These are phyloP conservation scores for Kryphioiulus occultus DNA, from an alignment of 2,888 invertebrate species.

Conservation along the genomic window DNA sequence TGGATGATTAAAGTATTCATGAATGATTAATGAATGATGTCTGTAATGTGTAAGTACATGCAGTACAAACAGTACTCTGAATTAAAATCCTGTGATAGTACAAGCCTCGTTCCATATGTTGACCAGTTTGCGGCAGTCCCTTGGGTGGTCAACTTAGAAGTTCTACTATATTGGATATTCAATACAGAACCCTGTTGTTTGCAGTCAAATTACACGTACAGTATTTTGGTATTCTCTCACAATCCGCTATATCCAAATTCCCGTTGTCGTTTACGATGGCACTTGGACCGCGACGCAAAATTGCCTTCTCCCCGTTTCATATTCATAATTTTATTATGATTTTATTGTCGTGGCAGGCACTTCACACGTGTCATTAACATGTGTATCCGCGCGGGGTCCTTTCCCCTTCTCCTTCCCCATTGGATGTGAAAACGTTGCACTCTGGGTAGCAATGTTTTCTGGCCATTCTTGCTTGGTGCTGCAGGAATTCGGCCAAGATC, in stretches of 20 bases:
- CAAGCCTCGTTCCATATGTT: too few species aligned
- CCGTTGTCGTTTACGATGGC: background rate
- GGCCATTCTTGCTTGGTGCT: background rate
- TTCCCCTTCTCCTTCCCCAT: background rate
- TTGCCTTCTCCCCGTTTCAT: conserved; percentile 26
- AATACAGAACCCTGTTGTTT: too few species aligned
- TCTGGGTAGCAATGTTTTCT: background rate
- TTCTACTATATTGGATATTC: too few species aligned
- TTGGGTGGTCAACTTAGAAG: too few species aligned
- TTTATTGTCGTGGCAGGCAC: conserved; percentile 32
- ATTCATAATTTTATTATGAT: conserved; percentile 27
- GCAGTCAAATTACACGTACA: too few species aligned
- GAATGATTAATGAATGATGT: too few species aligned
- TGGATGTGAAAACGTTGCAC: background rate
- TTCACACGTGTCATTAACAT: conserved; percentile 29
- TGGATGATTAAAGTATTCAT: too few species aligned
- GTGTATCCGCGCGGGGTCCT: background rate
- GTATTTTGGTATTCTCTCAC: background rate
- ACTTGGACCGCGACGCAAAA: background rate
- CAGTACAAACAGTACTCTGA: too few species aligned
- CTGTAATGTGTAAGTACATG: too few species aligned
- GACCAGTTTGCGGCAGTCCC: too few species aligned
- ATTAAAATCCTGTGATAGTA: too few species aligned
- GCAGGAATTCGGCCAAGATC: background rate
- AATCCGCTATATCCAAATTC: background rate